Evolutionary conservation across 2,888 invertebrate genomes (phyloP).

Genomic region (Pseudanteris insignis): DNA sequence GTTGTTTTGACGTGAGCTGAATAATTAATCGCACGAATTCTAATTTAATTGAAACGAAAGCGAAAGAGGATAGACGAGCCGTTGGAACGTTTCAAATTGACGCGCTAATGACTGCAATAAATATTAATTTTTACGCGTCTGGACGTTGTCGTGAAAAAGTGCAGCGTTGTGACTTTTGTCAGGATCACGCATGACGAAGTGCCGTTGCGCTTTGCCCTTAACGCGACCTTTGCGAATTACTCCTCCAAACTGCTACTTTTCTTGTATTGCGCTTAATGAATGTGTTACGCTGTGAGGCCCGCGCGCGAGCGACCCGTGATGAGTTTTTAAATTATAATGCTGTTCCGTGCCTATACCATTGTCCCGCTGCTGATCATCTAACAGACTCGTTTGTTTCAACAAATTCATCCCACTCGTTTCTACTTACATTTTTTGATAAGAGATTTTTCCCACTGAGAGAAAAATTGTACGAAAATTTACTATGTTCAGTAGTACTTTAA

Average conservation of each 20-base stretch:
- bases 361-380: slow-evolving; percentile 27
- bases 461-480: too few species aligned
- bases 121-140: slow-evolving; percentile 30
- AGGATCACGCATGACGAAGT: slow-evolving; percentile 35
- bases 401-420: too few species aligned
- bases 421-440: too few species aligned
- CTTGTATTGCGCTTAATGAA: slow-evolving; percentile 29
- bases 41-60: not conserved
- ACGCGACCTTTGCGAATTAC: slow-evolving; percentile 40
- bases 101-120: slow-evolving; percentile 22
- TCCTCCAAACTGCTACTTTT: slow-evolving; percentile 34
- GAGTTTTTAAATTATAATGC: slow-evolving; percentile 39
- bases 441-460: too few species aligned
- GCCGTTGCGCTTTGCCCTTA: slow-evolving; percentile 26
- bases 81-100: slow-evolving; percentile 1
- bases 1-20: too few species aligned
- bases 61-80: not conserved
- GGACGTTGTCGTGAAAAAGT: slow-evolving; percentile 31
- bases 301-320: slow-evolving; percentile 11
- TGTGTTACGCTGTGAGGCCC: slow-evolving; percentile 14
- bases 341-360: slow-evolving; percentile 16
- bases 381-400: slow-evolving; percentile 14
- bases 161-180: slow-evolving; percentile 24
- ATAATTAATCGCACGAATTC: too few species aligned
- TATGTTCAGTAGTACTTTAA: too few species aligned